These are phyloP conservation scores for Tonatia bakeri DNA, from an alignment of 2,113 vertebrate species.

Conservation along the genomic window DNA sequence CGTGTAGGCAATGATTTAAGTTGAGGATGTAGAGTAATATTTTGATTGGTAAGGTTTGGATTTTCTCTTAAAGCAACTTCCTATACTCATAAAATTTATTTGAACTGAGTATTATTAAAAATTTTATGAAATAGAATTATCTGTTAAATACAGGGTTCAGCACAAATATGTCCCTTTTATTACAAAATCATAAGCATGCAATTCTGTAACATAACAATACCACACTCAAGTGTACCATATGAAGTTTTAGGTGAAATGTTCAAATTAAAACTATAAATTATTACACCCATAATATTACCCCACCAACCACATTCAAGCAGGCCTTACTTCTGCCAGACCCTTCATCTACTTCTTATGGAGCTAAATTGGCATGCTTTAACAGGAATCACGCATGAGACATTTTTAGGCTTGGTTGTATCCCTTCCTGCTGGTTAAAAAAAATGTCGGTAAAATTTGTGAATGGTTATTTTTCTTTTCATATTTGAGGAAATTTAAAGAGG, in stretches of 20 bases:
- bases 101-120: conserved; percentile 7
- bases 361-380: background rate
- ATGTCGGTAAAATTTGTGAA: background rate
- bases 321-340: too few relatives aligned
- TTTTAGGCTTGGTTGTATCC: background rate
- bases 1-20: background rate
- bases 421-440: conserved; percentile 1
- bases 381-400: background rate
- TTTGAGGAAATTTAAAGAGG: background rate
- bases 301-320: too few relatives aligned
- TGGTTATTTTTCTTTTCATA: background rate
- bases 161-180: too few relatives aligned
- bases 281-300: too few relatives aligned
- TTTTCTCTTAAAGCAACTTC: conserved; percentile 7
- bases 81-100: background rate
- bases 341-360: background rate
- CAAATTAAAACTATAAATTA: too few relatives aligned
- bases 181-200: too few relatives aligned
- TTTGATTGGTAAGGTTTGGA: background rate
- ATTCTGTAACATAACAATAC: too few relatives aligned
- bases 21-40: background rate
- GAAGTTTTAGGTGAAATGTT: too few relatives aligned
- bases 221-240: too few relatives aligned
- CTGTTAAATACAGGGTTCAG: background rate
- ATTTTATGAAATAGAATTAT: conserved; percentile 13